A percentile compares a stretch with the other conserved stretches of the same genome.
phyloP scores from a whole-genome alignment of 2,888 invertebrate genomes.

The Leptopilina drosophilae region DNA sequence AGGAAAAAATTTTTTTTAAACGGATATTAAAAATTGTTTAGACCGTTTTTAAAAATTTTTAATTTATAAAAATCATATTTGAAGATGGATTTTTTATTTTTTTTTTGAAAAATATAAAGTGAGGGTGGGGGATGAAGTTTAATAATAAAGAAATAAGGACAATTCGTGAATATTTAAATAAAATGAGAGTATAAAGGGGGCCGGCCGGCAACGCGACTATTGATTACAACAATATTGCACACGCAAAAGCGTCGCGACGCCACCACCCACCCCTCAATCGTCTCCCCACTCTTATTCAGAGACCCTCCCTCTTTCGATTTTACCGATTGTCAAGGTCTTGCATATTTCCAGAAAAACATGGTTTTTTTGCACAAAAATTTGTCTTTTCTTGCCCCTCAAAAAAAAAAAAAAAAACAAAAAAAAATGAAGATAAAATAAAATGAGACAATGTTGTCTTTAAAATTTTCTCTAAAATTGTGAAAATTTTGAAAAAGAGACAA shows the following conservation, averaged over 20 bases:
- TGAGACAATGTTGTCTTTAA: too few species aligned
- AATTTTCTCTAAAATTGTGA: too few species aligned
- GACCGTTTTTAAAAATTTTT: too few species aligned
- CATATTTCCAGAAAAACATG: constrained; percentile 4
- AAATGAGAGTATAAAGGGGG: constrained; percentile 9
- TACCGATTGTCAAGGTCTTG: constrained; percentile 20
- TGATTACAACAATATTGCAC: constrained; percentile 26
- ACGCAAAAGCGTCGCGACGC: constrained; percentile 31
- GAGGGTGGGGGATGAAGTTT: background rate
- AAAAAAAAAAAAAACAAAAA: too few species aligned
- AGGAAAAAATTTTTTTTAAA: too few species aligned
- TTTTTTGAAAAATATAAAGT: too few species aligned
- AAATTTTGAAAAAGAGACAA: too few species aligned
- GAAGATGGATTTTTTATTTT: too few species aligned
- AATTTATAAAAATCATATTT: too few species aligned
- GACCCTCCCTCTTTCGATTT: background rate
- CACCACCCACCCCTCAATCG: background rate
- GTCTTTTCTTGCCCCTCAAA: too few species aligned
- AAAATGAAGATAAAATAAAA: too few species aligned
- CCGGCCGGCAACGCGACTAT: constrained; percentile 28
- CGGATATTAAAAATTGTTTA: too few species aligned
- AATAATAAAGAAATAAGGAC: background rate
- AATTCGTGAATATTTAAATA: constrained; percentile 17
- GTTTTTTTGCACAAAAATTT: background rate
- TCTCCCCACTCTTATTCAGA: background rate